Percentiles rank a stretch among this genome's conserved stretches.
phyloP scores from a whole-genome alignment of 2,888 invertebrate genomes.

The Antitype chi region DNA sequence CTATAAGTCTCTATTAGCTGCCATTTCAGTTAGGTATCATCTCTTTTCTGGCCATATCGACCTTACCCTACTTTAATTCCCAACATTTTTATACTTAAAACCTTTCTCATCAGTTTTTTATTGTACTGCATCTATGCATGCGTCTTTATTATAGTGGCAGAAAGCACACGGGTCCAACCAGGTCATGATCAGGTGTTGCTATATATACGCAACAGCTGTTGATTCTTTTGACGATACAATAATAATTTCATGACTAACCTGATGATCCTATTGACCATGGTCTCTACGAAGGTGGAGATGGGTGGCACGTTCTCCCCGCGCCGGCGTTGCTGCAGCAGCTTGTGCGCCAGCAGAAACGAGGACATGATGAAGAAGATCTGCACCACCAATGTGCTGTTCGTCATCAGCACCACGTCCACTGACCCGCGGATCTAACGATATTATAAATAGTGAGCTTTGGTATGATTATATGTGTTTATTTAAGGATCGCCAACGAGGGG shows the following conservation, averaged over 20 bases:
- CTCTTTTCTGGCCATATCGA: not conserved
- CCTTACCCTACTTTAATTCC: not conserved
- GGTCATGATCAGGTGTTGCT: not conserved
- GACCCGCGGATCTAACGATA: conserved; percentile 76
- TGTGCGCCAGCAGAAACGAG: conserved; percentile 86
- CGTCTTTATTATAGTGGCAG: no score
- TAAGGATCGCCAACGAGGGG: not conserved
- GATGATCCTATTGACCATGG: conserved; percentile 84
- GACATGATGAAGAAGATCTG: conserved; percentile 88
- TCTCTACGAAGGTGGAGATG: conserved; percentile 79
- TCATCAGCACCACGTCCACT: conserved; percentile 81
- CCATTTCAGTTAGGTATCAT: not conserved
- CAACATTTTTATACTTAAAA: not conserved
- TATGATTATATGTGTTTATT: not conserved
- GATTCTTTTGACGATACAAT: not conserved
- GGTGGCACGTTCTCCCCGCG: conserved; percentile 66
- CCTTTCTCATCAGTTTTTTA: not conserved
- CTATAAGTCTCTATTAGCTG: not conserved
- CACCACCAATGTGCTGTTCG: conserved; percentile 87
- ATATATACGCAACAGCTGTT: not conserved
- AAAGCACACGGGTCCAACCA: not conserved
- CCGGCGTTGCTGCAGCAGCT: conserved; percentile 79
- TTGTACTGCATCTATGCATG: not conserved
- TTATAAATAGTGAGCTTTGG: not conserved
- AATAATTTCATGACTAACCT: conserved; percentile 70